Percentiles rank a stretch among this genome's conserved stretches.
Conservation (phyloP, 1,140 invertebrate genomes). For the Drosophila takahashii region DNA sequence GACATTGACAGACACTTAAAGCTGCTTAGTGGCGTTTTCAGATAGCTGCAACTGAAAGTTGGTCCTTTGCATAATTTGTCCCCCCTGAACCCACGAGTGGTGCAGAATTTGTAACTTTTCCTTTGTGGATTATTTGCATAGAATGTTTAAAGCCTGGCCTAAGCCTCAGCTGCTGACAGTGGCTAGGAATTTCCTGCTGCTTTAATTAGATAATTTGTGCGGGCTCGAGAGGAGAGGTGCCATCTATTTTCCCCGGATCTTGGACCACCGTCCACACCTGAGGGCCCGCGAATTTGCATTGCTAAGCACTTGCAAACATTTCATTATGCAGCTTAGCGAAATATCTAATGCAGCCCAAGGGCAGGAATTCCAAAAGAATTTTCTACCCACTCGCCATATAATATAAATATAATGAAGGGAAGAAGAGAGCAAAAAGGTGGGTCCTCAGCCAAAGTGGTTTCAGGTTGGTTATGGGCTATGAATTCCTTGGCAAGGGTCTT, state of each 20-base stretch:
- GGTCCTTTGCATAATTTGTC: constrained; percentile 44
- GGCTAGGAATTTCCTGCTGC: constrained; percentile 30
- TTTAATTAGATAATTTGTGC: constrained; percentile 78
- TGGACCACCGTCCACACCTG: constrained; percentile 34
- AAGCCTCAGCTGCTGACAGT: constrained; percentile 58
- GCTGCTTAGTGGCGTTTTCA: constrained; percentile 69
- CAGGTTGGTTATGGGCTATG: constrained; percentile 8
- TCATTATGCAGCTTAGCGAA: constrained; percentile 70
- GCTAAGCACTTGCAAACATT: constrained; percentile 80
- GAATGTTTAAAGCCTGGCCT: constrained; percentile 54
- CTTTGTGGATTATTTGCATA: constrained; percentile 66
- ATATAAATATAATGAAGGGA: constrained; percentile 17
- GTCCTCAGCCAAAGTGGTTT: constrained; percentile 23
- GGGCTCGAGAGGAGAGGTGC: constrained; percentile 11
- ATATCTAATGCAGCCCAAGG: constrained; percentile 54
- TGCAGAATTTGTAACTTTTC: constrained; percentile 37
- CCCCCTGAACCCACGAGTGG: constrained; percentile 12
- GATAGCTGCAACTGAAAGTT: constrained; percentile 60
- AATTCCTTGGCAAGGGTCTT: constrained; percentile 3
- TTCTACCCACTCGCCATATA: neutral
- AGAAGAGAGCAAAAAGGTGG: neutral
- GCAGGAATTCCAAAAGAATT: constrained; percentile 17
- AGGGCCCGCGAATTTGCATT: constrained; percentile 65
- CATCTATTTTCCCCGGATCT: constrained; percentile 5
- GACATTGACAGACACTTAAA: constrained; percentile 82